Evolutionary conservation across 2,888 invertebrate species (phyloP).

Genomic region (Eupsilia transversa): DNA sequence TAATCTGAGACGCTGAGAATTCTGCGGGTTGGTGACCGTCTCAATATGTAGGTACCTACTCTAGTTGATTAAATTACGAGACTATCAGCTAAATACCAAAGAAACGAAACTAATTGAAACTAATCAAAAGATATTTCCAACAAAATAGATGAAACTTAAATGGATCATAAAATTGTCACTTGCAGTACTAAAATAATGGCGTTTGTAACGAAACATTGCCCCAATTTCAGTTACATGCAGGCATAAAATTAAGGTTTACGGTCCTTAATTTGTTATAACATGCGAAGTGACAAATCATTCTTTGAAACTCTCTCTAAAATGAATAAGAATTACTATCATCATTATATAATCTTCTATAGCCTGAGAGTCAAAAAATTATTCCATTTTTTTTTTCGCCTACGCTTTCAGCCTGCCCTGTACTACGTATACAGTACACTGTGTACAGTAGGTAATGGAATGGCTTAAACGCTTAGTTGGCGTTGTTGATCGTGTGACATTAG

Average conservation of each 20-base stretch:
- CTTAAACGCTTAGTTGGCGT: conserved; percentile 25
- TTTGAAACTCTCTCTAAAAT: neutral
- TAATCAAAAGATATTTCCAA: conserved; percentile 56
- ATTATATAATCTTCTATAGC: neutral
- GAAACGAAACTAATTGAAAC: conserved; percentile 52
- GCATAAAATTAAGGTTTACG: conserved; percentile 44
- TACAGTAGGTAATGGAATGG: conserved; percentile 3
- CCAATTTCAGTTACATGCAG: conserved; percentile 41
- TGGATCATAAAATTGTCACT: conserved; percentile 53
- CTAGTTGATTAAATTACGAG: conserved; percentile 11
- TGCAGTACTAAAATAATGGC: conserved; percentile 45
- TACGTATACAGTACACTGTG: neutral
- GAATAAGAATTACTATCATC: neutral
- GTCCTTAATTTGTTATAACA: neutral
- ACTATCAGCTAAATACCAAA: conserved; percentile 26
- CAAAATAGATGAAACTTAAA: conserved; percentile 40
- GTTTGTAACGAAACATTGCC: conserved; percentile 54
- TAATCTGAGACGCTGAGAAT: conserved; percentile 21
- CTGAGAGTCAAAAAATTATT: neutral
- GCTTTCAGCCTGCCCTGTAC: too few relatives aligned
- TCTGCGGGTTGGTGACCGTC: conserved; percentile 32
- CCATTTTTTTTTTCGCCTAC: too few relatives aligned
- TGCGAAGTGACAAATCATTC: conserved; percentile 6
- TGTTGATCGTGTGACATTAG: conserved; percentile 45
- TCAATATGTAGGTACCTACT: neutral